Conservation (phyloP, 2,797 vertebrate genomes). For the Lutjanus campechanus region DNA sequence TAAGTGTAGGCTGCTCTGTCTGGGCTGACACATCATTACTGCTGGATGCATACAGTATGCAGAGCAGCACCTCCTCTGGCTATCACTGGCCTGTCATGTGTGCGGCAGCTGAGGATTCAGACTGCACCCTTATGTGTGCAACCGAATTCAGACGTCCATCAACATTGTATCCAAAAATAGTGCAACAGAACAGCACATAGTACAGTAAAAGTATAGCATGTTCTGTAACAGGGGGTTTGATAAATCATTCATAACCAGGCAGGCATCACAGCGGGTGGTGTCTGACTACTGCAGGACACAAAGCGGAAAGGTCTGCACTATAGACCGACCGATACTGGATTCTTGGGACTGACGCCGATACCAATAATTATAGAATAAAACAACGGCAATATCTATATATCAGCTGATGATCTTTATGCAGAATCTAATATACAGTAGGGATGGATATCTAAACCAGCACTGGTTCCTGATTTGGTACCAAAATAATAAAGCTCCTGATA, state of each 20-base stretch:
- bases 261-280: constrained; percentile 59
- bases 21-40: constrained; percentile 69
- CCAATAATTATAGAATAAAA: no score
- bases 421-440: no score
- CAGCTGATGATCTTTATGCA: no score
- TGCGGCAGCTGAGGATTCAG: constrained; percentile 20
- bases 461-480: no score
- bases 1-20: constrained; percentile 57
- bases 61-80: constrained; percentile 44
- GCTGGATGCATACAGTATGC: constrained; percentile 51
- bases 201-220: not conserved
- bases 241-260: constrained; percentile 70
- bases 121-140: constrained; percentile 19
- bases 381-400: no score
- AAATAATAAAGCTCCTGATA: no score
- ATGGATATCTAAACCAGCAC: no score
- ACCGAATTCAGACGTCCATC: constrained; percentile 23
- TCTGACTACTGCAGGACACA: constrained; percentile 8
- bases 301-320: no score
- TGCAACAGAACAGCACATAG: not conserved
- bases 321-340: no score
- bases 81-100: constrained; percentile 21
- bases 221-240: constrained; percentile 7
- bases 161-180: constrained; percentile 16
- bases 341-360: no score